Percentiles rank a stretch among this genome's conserved stretches.
These are phyloP conservation scores for Augochlorella aurata DNA, from an alignment of 2,888 invertebrate genomes.

Conservation along the genomic window DNA sequence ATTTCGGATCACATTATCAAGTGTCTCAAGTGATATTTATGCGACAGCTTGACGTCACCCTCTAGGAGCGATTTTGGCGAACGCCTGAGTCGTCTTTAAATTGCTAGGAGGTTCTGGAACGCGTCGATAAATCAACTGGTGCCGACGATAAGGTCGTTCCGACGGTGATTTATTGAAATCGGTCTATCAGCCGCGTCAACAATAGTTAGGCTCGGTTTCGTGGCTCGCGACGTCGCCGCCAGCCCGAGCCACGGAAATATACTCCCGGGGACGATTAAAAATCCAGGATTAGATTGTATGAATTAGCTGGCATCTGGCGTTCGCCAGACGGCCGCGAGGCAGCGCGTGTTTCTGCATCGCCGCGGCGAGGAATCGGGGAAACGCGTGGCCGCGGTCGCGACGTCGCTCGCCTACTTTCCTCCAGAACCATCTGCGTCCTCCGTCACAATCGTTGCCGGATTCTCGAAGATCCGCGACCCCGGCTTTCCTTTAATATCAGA, in stretches of 20 bases:
- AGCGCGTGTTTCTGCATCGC: background rate
- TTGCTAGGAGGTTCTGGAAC: conserved; percentile 22
- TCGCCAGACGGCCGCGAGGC: conserved; percentile 1
- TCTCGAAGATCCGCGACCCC: background rate
- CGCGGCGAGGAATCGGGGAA: conserved; percentile 26
- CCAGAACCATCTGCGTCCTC: background rate
- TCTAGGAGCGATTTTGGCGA: background rate
- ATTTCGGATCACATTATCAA: background rate
- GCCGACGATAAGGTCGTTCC: conserved; percentile 35
- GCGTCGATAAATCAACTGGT: conserved; percentile 48
- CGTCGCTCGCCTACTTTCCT: background rate
- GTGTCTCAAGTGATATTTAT: conserved; percentile 37
- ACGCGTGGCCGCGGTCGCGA: conserved; percentile 20
- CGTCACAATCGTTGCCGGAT: background rate
- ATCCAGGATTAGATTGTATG: conserved; percentile 59
- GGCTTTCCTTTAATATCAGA: background rate
- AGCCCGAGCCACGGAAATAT: conserved; percentile 45
- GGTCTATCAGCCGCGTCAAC: conserved; percentile 36
- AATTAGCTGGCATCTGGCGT: conserved; percentile 56
- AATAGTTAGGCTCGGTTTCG: conserved; percentile 16
- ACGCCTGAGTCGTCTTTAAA: conserved; percentile 1
- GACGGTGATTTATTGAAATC: conserved; percentile 59
- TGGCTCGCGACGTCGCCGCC: conserved; percentile 28
- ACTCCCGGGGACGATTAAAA: conserved; percentile 53
- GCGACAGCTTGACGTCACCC: conserved; percentile 13